Percentiles rank a stretch among this genome's conserved stretches.
These are phyloP conservation scores for Cyclophora punctaria DNA, from an alignment of 2,888 invertebrate genomes.

Conservation along the genomic window DNA sequence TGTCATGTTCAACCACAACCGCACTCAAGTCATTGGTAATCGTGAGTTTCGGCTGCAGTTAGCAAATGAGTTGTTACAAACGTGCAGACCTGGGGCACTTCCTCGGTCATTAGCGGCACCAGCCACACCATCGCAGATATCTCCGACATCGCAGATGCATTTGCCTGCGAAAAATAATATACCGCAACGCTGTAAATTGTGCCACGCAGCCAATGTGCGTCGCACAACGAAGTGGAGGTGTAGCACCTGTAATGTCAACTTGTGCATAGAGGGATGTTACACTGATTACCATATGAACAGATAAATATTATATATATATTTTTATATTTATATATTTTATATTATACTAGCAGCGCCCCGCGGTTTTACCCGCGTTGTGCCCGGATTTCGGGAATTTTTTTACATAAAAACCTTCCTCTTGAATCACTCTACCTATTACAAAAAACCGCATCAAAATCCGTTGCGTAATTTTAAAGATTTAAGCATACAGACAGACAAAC, in stretches of 20 bases:
- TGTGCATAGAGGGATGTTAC: constrained; percentile 1
- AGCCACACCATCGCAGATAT: not conserved
- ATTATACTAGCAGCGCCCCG: no score
- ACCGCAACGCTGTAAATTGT: constrained; percentile 1
- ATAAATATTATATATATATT: no score
- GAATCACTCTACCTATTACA: no score
- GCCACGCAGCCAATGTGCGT: constrained; percentile 1
- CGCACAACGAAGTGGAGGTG: constrained; percentile 1
- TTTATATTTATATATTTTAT: no score
- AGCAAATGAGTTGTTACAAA: not conserved
- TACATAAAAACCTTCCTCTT: no score
- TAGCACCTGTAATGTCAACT: not conserved
- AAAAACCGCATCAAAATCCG: no score
- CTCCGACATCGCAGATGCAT: no score
- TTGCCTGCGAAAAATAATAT: not conserved
- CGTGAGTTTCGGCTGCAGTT: not conserved
- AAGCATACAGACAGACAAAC: no score
- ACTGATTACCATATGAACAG: not conserved
- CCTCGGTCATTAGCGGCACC: not conserved
- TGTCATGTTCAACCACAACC: constrained; percentile 1
- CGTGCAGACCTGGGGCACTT: not conserved
- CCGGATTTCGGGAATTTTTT: no score
- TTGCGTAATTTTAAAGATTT: no score
- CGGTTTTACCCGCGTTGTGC: no score
- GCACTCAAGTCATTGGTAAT: not conserved